Base-by-base conservation (phyloP, 2,888 invertebrate species). In the Leptinotarsa haldemani region DNA sequence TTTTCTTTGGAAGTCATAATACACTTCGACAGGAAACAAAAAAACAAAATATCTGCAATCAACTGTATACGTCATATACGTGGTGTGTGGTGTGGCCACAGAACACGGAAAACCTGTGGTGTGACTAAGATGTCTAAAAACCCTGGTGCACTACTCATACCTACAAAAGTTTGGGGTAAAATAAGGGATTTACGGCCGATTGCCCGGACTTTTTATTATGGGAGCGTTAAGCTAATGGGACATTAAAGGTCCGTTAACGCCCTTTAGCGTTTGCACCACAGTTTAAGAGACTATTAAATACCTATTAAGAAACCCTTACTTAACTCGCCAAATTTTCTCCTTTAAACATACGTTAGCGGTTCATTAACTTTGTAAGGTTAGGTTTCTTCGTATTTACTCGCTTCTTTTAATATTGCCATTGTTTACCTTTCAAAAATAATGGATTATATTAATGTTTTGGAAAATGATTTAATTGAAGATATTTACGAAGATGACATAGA, bases 271-370 rank as follows among this genome's bases (percentile, higher is more conserved):
- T 52, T 52, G 52, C 52, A 52, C 15, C 52, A n/a, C n/a, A 52
- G 52, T 52, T 52, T 52, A 52, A 52, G 52, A 52, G 52, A 52
- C n/a, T 52, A 52, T n/a, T 52, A n/a, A 52, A 52, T n/a, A 52
- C 15, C n/a, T 5, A 52, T 52, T 52, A n/a, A 52, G 15, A n/a
- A 52, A 52, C 52, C 52, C 52, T 52, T n/a, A 52, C 52, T n/a
- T 52, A 52, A 52, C 52, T 52, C 52, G 52, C 52, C 52, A 52
- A 16, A 52, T 52, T 52, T 52, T 15, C 16, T 52, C 52, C 52
- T n/a, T n/a, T 52, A 52, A 52, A 52, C 52, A 52, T 52, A 52
- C 52, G 52, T 52, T 52, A 52, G 52, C n/a, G 7, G 52, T 52
- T 52, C 52, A n/a, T 52, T 52, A 52, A 15, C 52, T 52, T 52